Conservation (phyloP, 2,888 invertebrate genomes). For the Reticulitermes lucifugus region DNA sequence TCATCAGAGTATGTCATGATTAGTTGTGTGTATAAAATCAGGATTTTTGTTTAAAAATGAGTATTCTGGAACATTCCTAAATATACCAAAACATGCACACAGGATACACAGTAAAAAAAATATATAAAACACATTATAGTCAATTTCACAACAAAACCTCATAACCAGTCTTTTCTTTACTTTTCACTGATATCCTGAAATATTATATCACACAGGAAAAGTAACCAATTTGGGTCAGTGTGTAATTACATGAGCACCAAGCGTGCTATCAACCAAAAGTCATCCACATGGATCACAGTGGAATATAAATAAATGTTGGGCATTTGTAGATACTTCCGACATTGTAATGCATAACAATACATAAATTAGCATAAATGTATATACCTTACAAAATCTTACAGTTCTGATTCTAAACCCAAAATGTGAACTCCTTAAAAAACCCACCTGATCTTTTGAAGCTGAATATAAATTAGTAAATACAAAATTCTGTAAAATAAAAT, state of each 20-base stretch:
- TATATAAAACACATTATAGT: constrained; percentile 9
- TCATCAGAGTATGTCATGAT: constrained; percentile 3
- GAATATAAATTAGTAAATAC: too few relatives aligned
- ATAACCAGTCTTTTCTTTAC: constrained; percentile 18
- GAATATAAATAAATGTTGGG: too few relatives aligned
- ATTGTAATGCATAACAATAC: too few relatives aligned
- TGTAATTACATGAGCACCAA: neutral
- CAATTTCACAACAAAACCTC: constrained; percentile 17
- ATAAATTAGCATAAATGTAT: too few relatives aligned
- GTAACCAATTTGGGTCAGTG: constrained; percentile 7
- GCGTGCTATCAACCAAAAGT: too few relatives aligned
- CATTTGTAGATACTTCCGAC: too few relatives aligned
- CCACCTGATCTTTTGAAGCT: too few relatives aligned
- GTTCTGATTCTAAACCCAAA: too few relatives aligned
- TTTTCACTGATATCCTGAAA: constrained; percentile 8
- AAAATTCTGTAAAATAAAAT: too few relatives aligned
- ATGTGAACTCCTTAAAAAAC: too few relatives aligned
- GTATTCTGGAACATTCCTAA: constrained; percentile 1
- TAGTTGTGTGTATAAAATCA: neutral
- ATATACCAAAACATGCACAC: neutral
- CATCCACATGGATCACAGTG: too few relatives aligned
- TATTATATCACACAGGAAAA: constrained; percentile 8
- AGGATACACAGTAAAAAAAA: neutral
- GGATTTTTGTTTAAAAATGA: neutral
- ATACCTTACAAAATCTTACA: too few relatives aligned